Evolutionary conservation across 1,140 invertebrate species (phyloP).

Genomic region (Oryzaephilus surinamensis): DNA sequence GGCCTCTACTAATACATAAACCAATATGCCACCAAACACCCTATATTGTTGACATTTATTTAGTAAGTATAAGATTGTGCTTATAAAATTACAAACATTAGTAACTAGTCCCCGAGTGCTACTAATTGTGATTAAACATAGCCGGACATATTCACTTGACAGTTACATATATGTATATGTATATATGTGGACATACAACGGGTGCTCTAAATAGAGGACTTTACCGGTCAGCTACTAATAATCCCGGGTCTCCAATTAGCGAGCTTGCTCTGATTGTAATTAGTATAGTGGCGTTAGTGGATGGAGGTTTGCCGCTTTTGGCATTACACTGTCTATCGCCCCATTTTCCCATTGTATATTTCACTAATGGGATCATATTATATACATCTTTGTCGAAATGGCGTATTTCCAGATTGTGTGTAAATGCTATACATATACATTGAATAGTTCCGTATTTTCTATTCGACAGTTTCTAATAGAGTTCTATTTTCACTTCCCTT

Average conservation of each 20-base stretch:
- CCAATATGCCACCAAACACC: slow-evolving; percentile 17
- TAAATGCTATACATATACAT: too few relatives aligned
- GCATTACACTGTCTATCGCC: slow-evolving; percentile 5
- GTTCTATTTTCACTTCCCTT: too few relatives aligned
- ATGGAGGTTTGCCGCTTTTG: slow-evolving; percentile 2
- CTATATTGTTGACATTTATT: slow-evolving; percentile 21
- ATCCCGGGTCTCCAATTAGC: slow-evolving; percentile 15
- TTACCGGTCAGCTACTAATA: slow-evolving; percentile 3
- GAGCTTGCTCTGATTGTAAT: slow-evolving; percentile 14
- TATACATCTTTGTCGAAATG: not conserved
- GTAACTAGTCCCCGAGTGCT: too few relatives aligned
- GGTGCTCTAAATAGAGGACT: slow-evolving; percentile 2
- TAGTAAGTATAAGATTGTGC: slow-evolving; percentile 17
- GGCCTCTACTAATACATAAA: slow-evolving; percentile 4
- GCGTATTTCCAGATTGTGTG: not conserved
- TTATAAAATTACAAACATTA: too few relatives aligned
- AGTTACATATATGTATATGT: too few relatives aligned
- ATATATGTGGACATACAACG: not conserved
- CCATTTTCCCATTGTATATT: slow-evolving; percentile 10
- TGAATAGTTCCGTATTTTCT: too few relatives aligned
- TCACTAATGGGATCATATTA: slow-evolving; percentile 14
- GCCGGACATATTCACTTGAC: too few relatives aligned
- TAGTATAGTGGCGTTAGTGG: slow-evolving; percentile 10
- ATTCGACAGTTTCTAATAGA: too few relatives aligned
- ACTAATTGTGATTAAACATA: too few relatives aligned